Base-by-base conservation (phyloP, 92 coral and sea anemone species). In the Nematostella vectensis region DNA sequence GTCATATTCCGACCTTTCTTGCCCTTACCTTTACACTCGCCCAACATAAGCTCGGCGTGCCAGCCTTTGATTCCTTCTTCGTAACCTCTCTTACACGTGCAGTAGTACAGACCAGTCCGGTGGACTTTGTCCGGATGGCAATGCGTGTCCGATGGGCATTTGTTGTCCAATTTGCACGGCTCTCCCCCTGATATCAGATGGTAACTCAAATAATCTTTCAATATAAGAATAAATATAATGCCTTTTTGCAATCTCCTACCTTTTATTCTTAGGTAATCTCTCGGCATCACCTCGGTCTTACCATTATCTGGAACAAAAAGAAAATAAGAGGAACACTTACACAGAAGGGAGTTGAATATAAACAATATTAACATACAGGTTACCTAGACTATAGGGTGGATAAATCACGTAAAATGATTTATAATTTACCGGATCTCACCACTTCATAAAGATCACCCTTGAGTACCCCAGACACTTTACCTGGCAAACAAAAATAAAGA, bases 81-180 rank as follows among this genome's bases (percentile, higher is more conserved):
- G 31, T 9, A 65, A n/a, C 71, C 71, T 65, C 11, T 15, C 24
- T 40, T 55, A 31, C 71, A 65, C 1, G 23, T 13, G 25, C 71
- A 65, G 71, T 65, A 65, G 54, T 65, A 65, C 12, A 38, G 29
- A 11, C 51, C 61, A 18, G 71, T 38, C 3, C 71, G 37, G 26
- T 25, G 15, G 31, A 25, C 36, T 1, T 36, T 24, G 40, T 65
- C 71, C 1, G 25, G 19, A 4, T 40, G n/a, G 28, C 71, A 65
- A 13, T 16, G 3, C 28, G 71, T 54, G 4, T 40, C 71, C 11
- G 23, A 0, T 30, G 71, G 71, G 21, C 71, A 65, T 18, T 42
- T 30, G 44, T 65, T 26, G 52, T 65, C 62, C 22, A 65, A 16
- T 6, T 52, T 57, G 51, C 71, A 65, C 1, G 71, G 50, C 11